Evolutionary conservation across 2,888 invertebrate species (phyloP).

Genomic region (Trichacis sp.): DNA sequence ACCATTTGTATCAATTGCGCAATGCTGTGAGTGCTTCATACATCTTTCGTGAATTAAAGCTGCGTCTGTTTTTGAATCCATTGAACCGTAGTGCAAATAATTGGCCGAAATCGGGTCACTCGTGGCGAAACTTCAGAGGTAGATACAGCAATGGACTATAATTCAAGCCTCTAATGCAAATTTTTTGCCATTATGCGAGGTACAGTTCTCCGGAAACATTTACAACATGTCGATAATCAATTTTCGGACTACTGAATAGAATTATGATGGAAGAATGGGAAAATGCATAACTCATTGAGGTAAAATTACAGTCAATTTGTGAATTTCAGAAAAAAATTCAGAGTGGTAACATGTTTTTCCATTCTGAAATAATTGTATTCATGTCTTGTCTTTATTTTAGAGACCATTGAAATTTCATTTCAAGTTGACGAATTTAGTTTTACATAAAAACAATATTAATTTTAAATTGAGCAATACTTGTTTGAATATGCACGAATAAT

Average conservation of each 20-base stretch:
- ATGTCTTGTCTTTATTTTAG: too few relatives aligned
- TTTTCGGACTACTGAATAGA: neutral
- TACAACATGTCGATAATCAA: neutral
- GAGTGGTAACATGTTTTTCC: too few relatives aligned
- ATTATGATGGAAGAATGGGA: neutral
- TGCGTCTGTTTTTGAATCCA: slow-evolving; percentile 11
- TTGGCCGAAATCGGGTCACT: slow-evolving; percentile 21
- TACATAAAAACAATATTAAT: too few relatives aligned
- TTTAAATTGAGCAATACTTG: too few relatives aligned
- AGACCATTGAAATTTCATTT: too few relatives aligned
- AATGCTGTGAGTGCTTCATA: slow-evolving; percentile 12
- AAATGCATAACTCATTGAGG: neutral
- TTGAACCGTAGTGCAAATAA: slow-evolving; percentile 22
- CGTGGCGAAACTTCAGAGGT: neutral
- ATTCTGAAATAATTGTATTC: too few relatives aligned
- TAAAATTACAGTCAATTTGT: too few relatives aligned
- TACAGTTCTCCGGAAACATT: neutral
- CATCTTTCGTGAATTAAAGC: slow-evolving; percentile 22
- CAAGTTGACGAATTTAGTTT: too few relatives aligned
- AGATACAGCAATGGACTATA: neutral
- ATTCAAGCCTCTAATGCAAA: neutral
- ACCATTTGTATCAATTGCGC: slow-evolving; percentile 32
- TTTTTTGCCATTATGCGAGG: neutral
- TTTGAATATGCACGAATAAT: too few relatives aligned
- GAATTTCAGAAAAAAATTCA: too few relatives aligned